phyloP scores from a whole-genome alignment of 2,888 invertebrate species.

The Pocota personata region DNA sequence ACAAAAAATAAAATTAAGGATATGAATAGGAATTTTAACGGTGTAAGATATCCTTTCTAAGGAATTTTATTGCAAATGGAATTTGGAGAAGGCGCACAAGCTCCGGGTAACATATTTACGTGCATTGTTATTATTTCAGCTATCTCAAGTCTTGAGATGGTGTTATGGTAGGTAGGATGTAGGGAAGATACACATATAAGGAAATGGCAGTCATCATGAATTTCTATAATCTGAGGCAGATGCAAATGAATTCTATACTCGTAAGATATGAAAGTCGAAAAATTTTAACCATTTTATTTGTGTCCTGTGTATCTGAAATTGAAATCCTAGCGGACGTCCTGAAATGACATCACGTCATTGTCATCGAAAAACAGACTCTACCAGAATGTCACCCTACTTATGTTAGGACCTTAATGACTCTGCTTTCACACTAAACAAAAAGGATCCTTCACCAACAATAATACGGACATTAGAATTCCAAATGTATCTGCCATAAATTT shows the following conservation, averaged over 20 bases:
- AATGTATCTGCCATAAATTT: conserved; percentile 48
- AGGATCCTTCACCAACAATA: conserved; percentile 18
- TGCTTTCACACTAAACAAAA: neutral
- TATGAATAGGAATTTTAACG: neutral
- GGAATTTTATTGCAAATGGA: conserved; percentile 18
- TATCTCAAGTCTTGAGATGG: neutral
- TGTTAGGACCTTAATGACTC: conserved; percentile 7
- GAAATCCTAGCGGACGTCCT: neutral
- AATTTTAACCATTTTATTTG: neutral
- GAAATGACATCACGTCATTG: neutral
- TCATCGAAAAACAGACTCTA: neutral
- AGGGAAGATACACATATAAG: neutral
- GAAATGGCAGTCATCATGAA: neutral
- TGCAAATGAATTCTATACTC: neutral
- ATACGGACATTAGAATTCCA: conserved; percentile 47
- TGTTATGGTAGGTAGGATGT: neutral
- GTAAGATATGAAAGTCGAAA: too few relatives aligned
- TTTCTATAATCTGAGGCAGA: neutral
- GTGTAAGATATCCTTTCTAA: neutral
- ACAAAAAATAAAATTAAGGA: neutral
- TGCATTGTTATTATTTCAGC: neutral
- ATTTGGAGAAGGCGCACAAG: neutral
- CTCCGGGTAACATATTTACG: neutral
- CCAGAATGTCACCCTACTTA: neutral
- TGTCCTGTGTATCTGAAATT: neutral